Base-by-base conservation (phyloP, 2,888 invertebrate genomes). In the Drosophila melanosoma region DNA sequence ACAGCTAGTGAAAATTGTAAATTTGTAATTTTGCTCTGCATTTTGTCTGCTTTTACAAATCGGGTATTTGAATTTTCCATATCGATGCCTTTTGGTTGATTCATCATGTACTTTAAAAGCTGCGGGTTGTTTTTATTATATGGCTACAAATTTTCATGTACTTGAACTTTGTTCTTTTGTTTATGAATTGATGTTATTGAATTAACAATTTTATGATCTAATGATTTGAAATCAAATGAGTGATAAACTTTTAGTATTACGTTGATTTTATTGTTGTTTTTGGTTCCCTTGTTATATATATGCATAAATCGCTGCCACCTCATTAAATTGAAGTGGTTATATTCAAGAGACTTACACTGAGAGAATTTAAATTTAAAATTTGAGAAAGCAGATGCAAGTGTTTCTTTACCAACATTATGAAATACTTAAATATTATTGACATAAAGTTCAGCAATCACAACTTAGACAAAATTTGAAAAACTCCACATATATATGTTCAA, bases 141-240 rank as follows among this genome's bases (percentile, higher is more conserved):
- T 60, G 64, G 15, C 74, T 56, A 71, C 65, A 68, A 67, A 64
- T 74, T 59, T 76, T 67, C 60, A 80, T 76, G 77, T 74, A 70
- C 81, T 76, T 81, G 78, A 74, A 75, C 74, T 75, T 87, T 84
- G 74, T 81, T 81, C 65, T 69, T 72, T 73, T 57, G 20, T 12
- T 20, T 42, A 42, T 29, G 29, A 48, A 42, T 61, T 51, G 36
- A 17, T 52, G 56, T 76, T 84, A 67, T 74, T 79, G 71, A 71
- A 86, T 81, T 89, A 74, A 82, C 82, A 80, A 61, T 78, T 78
- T 78, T 62, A 77, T 77, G 78, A 82, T 82, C 49, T 84, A 79
- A 81, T 89, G 84, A 89, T 83, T 89, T 81, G 76, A 81, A 81
- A 68, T 45, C 62, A 76, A 86, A 83, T 86, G 82, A 63, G 40